These are phyloP conservation scores for Entomobrya multifasciata DNA, from an alignment of 2,888 invertebrate genomes.

Conservation along the genomic window DNA sequence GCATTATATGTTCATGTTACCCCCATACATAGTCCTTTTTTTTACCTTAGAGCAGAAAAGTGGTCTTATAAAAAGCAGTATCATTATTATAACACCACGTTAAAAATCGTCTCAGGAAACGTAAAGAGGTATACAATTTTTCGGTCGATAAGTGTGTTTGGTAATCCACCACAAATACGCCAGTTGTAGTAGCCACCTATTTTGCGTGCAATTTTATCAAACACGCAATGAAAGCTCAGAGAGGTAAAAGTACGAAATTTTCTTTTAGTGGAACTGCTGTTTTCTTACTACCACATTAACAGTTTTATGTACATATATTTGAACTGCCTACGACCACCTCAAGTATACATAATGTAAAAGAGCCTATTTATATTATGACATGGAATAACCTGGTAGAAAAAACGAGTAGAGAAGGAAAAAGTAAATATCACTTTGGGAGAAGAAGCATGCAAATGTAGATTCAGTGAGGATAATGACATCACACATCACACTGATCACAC, in stretches of 20 bases:
- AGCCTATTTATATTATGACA: conserved; percentile 1
- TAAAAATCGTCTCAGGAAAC: conserved; percentile 40
- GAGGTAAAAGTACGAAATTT: conserved; percentile 39
- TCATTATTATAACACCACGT: conserved; percentile 47
- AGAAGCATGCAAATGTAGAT: conserved; percentile 46
- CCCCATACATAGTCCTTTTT: conserved; percentile 11
- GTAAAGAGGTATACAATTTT: conserved; percentile 43
- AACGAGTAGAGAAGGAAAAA: conserved; percentile 47
- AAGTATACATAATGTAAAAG: no score
- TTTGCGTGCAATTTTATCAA: conserved; percentile 63
- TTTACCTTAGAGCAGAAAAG: no score
- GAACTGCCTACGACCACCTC: no score
- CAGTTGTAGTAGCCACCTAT: background rate
- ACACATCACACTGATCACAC: conserved; percentile 40
- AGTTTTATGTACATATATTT: background rate
- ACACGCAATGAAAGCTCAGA: conserved; percentile 61
- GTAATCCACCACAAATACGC: conserved; percentile 49
- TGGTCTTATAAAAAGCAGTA: no score
- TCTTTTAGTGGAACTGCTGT: conserved; percentile 13
- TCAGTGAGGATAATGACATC: conserved; percentile 62
- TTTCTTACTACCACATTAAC: conserved; percentile 26
- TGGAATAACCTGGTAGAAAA: conserved; percentile 42
- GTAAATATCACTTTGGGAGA: background rate
- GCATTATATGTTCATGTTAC: background rate
- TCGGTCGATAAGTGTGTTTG: conserved; percentile 64